Conservation (phyloP, 2,888 invertebrate species). For the Hemicrepidius hirtus region DNA sequence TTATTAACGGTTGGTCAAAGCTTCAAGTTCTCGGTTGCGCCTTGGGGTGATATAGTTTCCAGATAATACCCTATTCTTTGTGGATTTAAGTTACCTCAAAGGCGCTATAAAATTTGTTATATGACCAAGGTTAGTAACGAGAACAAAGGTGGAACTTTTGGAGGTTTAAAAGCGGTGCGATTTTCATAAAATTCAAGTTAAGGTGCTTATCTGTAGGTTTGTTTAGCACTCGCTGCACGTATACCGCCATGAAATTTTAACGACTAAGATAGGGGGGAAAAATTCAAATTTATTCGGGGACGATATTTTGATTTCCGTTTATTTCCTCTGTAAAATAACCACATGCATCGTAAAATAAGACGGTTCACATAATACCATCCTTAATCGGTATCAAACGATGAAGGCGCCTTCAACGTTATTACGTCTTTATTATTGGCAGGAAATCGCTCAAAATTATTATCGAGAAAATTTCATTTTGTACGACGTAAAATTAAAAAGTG, state of each 20-base stretch:
- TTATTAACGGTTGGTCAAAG: background rate
- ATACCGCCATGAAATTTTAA: constrained; percentile 3
- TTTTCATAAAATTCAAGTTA: constrained; percentile 14
- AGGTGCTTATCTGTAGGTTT: background rate
- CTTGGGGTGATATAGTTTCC: too few species aligned
- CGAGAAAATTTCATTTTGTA: constrained; percentile 5
- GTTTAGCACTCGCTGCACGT: constrained; percentile 3
- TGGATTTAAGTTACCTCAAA: constrained; percentile 3
- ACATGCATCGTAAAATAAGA: constrained; percentile 1
- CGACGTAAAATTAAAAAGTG: constrained; percentile 5
- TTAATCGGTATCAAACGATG: constrained; percentile 6
- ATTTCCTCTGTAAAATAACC: constrained; percentile 2
- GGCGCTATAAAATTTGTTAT: constrained; percentile 8
- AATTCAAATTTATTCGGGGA: background rate
- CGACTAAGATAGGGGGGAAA: background rate
- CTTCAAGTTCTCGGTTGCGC: background rate
- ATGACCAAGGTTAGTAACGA: background rate
- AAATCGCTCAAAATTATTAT: constrained; percentile 6
- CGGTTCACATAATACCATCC: background rate
- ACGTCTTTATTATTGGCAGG: constrained; percentile 11
- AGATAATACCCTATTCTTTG: background rate
- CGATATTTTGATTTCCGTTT: constrained; percentile 10
- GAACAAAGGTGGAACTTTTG: background rate
- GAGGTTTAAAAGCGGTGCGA: background rate
- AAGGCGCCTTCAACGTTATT: constrained; percentile 1